phyloP scores from a whole-genome alignment of 2,113 vertebrate species.

The Glaucomys volans region DNA sequence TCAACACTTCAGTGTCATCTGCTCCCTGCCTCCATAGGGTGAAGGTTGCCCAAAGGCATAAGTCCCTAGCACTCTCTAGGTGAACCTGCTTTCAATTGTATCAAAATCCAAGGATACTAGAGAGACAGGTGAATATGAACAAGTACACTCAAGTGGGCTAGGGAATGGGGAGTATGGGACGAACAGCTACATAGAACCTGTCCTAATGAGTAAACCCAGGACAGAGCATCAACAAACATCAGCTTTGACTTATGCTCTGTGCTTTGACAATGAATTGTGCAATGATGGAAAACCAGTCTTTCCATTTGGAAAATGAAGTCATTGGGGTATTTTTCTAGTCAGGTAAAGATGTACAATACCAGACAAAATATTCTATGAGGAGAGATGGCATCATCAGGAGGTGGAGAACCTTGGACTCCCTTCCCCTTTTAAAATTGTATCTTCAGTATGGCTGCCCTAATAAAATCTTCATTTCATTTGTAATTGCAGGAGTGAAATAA shows the following conservation, averaged over 20 bases:
- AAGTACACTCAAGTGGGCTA: background rate
- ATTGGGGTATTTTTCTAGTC: background rate
- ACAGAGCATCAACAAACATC: background rate
- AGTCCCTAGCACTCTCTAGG: background rate
- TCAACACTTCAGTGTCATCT: background rate
- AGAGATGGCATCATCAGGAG: background rate
- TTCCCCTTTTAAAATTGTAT: background rate
- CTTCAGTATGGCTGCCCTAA: background rate
- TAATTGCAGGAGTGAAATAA: background rate
- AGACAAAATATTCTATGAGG: background rate
- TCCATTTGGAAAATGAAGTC: background rate
- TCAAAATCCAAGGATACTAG: background rate
- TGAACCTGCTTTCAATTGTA: background rate
- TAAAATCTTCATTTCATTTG: conserved; percentile 22
- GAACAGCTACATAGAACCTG: background rate
- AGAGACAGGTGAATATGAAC: background rate
- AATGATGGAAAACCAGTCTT: background rate
- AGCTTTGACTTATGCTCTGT: background rate
- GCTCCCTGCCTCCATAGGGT: background rate
- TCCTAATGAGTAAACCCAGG: background rate
- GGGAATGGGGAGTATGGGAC: background rate
- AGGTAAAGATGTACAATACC: background rate
- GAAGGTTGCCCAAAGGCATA: background rate
- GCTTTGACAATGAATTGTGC: background rate
- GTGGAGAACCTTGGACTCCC: background rate